These are phyloP conservation scores for Eurypyga helias DNA, from an alignment of 2,113 vertebrate species.

Conservation along the genomic window DNA sequence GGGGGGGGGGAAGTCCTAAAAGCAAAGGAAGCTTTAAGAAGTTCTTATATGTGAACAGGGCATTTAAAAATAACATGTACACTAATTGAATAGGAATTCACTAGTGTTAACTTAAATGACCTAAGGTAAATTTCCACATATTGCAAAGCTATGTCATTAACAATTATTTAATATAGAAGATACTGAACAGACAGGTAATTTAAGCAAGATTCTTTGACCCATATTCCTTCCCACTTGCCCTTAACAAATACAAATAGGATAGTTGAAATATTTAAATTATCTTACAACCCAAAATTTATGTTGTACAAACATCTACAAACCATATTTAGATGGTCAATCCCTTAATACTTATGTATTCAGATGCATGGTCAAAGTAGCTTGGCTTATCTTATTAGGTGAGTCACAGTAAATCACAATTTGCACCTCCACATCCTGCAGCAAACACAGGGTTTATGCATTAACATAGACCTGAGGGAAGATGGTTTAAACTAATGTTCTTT, in stretches of 20 bases:
- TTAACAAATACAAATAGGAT: not conserved
- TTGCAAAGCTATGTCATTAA: not conserved
- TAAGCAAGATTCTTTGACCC: not conserved
- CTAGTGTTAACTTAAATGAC: conserved; percentile 10
- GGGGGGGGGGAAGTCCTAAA: no score
- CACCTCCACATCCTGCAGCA: not conserved
- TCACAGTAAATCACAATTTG: not conserved
- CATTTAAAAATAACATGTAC: not conserved
- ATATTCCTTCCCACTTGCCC: not conserved
- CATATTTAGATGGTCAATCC: not conserved
- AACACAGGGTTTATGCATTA: not conserved
- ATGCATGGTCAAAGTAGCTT: not conserved
- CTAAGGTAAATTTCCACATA: not conserved
- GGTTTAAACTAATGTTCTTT: not conserved
- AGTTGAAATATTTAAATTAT: not conserved
- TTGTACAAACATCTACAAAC: not conserved
- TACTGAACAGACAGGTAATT: not conserved
- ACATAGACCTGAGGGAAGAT: not conserved
- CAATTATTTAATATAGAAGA: not conserved
- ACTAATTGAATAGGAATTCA: not conserved
- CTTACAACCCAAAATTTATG: not conserved
- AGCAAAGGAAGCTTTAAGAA: conserved; percentile 1
- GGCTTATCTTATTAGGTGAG: not conserved
- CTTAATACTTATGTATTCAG: not conserved
- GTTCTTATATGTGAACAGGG: not conserved